phyloP scores from a whole-genome alignment of 2,797 vertebrate species.

The Myripristis jacobus region DNA sequence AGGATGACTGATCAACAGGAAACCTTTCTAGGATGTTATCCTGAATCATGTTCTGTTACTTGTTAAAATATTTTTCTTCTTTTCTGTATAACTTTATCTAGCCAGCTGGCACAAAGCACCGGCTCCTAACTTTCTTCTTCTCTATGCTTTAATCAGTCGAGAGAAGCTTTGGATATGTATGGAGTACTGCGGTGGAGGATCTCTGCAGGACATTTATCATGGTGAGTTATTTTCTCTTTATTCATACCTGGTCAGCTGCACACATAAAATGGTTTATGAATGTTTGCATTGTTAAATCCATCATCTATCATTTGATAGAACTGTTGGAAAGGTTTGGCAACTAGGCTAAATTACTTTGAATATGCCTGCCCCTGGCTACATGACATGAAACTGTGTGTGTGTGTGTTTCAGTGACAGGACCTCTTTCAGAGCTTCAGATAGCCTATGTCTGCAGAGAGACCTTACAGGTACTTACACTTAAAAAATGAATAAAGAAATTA shows the following conservation, averaged over 20 bases:
- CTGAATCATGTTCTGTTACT: neutral
- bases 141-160: constrained; percentile 82
- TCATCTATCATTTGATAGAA: neutral
- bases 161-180: constrained; percentile 99
- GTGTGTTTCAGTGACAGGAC: constrained; percentile 89
- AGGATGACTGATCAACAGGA: neutral
- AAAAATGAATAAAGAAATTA: too few species aligned
- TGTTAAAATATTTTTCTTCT: neutral
- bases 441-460: constrained; percentile 97
- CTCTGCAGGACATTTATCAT: constrained; percentile 98
- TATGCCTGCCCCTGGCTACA: neutral
- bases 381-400: constrained; percentile 1
- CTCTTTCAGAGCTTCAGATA: constrained; percentile 95
- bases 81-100: neutral
- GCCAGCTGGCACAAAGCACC: neutral
- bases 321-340: neutral
- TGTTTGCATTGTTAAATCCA: constrained; percentile 1
- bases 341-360: neutral
- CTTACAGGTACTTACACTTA: constrained; percentile 87
- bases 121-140: neutral
- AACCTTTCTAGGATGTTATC: neutral
- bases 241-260: neutral
- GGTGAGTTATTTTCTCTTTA: constrained; percentile 78
- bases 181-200: constrained; percentile 98
- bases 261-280: neutral